Evolutionary conservation across 2,113 vertebrate genomes (phyloP), one percentile per base, ranked within the genome.

Genomic region (Cottus gobio): DNA sequence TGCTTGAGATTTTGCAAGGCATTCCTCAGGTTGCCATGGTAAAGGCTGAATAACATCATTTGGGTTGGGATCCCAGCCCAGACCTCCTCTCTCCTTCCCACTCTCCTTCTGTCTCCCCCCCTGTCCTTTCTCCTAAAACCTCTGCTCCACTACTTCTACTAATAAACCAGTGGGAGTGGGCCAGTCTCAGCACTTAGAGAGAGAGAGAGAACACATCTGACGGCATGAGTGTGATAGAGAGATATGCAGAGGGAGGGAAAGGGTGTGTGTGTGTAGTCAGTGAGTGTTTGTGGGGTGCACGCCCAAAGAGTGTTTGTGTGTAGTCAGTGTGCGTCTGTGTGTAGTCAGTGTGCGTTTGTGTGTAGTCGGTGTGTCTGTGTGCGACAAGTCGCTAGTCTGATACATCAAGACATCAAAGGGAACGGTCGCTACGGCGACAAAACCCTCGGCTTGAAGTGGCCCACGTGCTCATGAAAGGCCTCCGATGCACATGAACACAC

Each of bases 21-120:
- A 93, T 92, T 93, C 90, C 86, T 88, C 90, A 90, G 86, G 93
- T 93, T 93, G 91, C 89, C 90, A 93, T 93, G 91, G 91, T 66
- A 76, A 93, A 89, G 37, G 57, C 82, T 85, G 90, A 88, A 90
- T 93, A 87, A 93, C 90, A 91, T 93, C 79, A 91, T 91, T 80
- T 71, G 81, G 88, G 84, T 87, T 75, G 74, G 80, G 82, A 88
- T 87, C 86, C 79, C 57, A 73, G 85, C 73, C 76, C 84, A 82
- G 85, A 79, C 71, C 83, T 87, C 69, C 80, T 68, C 70, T 74
- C 83, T 89, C 75, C 71, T 77, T 75, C 63, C 82, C 70, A 30
- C 69, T 78, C 69, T 68, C 65, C 44, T 58, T 72, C 72, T 56
- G 9, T 79, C 81, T 84, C 74, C 62, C 75, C 77, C 48, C 80